Evolutionary conservation across 2,888 invertebrate species (phyloP), one percentile per base, ranked within the genome.

Genomic region (Epirrhoe alternata): DNA sequence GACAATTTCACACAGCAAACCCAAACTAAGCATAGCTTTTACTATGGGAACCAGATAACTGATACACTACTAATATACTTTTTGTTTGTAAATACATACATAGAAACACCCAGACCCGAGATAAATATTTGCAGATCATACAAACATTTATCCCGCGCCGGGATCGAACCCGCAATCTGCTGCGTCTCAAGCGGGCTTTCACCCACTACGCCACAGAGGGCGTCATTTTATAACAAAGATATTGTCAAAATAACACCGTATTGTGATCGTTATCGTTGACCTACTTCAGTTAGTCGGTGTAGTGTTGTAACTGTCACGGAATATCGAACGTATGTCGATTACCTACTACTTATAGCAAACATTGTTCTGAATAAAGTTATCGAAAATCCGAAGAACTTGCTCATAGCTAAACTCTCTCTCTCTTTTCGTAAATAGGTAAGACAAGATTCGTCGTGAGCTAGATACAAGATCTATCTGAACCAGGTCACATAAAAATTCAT

Each of bases 201-300:
- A n/a, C n/a, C n/a, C n/a, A n/a, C n/a, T n/a, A n/a, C n/a, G n/a
- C n/a, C n/a, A n/a, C n/a, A n/a, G n/a, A n/a, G n/a, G n/a, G n/a
- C n/a, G n/a, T 10, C 7, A 38, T 42, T 16, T 16, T 6, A 4
- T 16, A 47, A 16, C 47, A 16, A 16, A 14, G 47, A 42, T 12
- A 4, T 5, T 33, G n/a, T 42, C n/a, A 57, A 57, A 16, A 12
- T 35, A 5, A 57, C 51, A 30, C 35, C 52, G 38, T 38, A 56
- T 31, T 53, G 57, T 60, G 12, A 50, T 42, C 42, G n/a, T 60
- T 51, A 30, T 33, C 60, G 59, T 64, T 64, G 54, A 42, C 59
- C 55, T 56, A 60, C 33, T 55, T 65, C 33, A 51, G 24, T 51
- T n/a, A 31, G 49, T 61, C 47, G 47, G 33, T 54, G 61, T 12